These are phyloP conservation scores for Pluvianellus socialis DNA, from an alignment of 2,113 vertebrate species.

Conservation along the genomic window DNA sequence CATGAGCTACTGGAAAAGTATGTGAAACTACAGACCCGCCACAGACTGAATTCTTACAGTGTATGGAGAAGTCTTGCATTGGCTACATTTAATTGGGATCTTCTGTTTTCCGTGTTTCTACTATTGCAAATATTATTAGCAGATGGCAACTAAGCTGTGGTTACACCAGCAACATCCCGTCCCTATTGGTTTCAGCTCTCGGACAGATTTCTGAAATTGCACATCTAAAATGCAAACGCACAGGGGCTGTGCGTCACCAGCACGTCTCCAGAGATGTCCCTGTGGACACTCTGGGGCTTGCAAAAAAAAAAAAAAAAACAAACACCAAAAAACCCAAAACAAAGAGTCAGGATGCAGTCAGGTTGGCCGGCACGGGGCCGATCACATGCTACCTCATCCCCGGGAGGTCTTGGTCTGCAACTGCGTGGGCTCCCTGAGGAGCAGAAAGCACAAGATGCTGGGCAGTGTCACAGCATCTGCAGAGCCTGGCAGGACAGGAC, in stretches of 20 bases:
- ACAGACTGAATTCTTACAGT: background rate
- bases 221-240: background rate
- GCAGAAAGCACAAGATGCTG: background rate
- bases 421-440: fast-evolving
- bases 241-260: background rate
- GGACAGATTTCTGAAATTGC: background rate
- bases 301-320: background rate
- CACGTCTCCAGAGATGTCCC: background rate
- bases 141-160: background rate
- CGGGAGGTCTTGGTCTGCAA: background rate
- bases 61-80: background rate
- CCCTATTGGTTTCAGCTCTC: background rate
- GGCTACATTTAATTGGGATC: background rate
- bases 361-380: background rate
- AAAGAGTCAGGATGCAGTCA: background rate
- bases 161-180: background rate
- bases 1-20: background rate
- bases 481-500: background rate
- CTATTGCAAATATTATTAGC: conserved; percentile 11
- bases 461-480: background rate
- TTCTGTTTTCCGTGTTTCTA: background rate
- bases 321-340: background rate
- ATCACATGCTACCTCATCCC: fast-evolving
- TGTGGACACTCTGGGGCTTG: background rate
- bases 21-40: background rate